Conservation (phyloP, 2,797 vertebrate species). For the Spinibarbus caldwelli region DNA sequence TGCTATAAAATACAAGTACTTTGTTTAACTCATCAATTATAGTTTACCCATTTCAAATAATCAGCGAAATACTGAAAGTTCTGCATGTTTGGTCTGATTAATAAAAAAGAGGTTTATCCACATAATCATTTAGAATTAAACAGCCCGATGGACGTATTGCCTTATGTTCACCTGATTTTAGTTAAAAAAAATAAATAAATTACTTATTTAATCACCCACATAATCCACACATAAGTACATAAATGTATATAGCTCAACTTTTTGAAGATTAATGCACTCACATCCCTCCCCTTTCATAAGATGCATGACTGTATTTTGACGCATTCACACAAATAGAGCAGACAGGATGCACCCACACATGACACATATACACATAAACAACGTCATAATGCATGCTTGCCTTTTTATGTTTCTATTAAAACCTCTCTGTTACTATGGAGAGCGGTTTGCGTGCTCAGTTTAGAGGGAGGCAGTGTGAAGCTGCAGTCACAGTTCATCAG, state of each 20-base stretch:
- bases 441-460: not conserved
- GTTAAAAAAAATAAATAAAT: not conserved
- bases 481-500: constrained; percentile 3
- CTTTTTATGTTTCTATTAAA: not conserved
- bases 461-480: constrained; percentile 10
- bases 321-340: constrained; percentile 5
- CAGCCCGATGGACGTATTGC: not conserved
- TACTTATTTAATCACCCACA: not conserved
- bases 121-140: not conserved
- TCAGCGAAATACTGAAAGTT: not conserved
- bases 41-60: not conserved
- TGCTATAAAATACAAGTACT: not conserved
- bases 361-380: not conserved
- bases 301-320: not conserved
- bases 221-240: not conserved
- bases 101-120: not conserved
- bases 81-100: not conserved
- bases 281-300: not conserved
- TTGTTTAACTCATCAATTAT: not conserved
- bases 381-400: constrained; percentile 16
- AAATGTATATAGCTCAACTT: not conserved
- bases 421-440: constrained; percentile 14
- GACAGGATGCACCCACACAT: constrained; percentile 25
- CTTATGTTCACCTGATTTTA: not conserved
- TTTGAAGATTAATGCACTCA: not conserved